Base-by-base conservation (phyloP, 2,113 vertebrate genomes). In the Cyphomyrus discorhynchus region DNA sequence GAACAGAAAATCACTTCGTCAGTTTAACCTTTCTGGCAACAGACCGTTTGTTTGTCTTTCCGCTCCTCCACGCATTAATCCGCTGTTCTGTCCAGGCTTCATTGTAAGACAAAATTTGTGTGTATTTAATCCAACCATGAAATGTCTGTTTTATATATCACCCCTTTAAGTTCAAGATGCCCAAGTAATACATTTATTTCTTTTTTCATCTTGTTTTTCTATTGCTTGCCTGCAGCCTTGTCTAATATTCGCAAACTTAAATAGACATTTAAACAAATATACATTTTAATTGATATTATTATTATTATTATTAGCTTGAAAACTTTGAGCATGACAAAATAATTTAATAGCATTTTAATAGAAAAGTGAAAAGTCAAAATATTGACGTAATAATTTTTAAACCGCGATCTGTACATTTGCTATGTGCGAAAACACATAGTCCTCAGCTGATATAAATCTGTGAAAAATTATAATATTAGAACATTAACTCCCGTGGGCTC, bases 1-100 rank as follows among this genome's bases (percentile, higher is more conserved):
- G 85, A 89, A 94, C 91, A 92, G 94, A 92, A 93, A 91, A 94
- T 90, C 93, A 93, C 93, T 92, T 93, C 93, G 91, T 94, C 93
- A 94, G 92, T 92, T 94, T 88, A 85, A 84, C 87, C 47, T 87
- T 87, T 47, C 56, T 47, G 62, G 82, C 84, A 87, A 70, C 74
- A 89, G 58, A 88, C 85, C 83, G 91, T 88, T 91, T 95, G 94
- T 95, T 95, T 93, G 94, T 94, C 94, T 94, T 95, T 93, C 93
- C 94, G 93, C 92, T 95, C 91, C 94, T 89, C 94, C 94, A 92
- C 93, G 93, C 94, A 94, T 94, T 93, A 87, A 92, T 90, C 58
- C 84, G 74, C 50, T 88, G 94, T 95, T 92, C 92, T 94, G 92
- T 93, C 94, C 92, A 93, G 94, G 94, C 93, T 93, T 93, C 94